These are phyloP conservation scores for Stomatorhinus walkeri DNA, from an alignment of 2,797 vertebrate genomes.

Conservation along the genomic window DNA sequence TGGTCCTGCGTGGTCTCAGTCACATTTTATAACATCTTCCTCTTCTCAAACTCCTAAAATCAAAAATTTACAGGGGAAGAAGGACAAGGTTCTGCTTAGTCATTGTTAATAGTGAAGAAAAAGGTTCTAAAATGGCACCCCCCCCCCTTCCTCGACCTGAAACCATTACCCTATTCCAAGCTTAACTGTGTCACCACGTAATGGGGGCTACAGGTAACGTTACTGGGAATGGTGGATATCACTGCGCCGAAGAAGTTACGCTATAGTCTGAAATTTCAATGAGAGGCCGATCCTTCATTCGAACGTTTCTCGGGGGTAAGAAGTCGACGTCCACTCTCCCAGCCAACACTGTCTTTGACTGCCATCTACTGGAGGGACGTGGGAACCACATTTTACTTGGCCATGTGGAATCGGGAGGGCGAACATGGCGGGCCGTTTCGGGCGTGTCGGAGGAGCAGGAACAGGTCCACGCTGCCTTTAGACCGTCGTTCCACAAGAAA, in stretches of 20 bases:
- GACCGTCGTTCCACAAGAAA: neutral
- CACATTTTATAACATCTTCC: constrained; percentile 81
- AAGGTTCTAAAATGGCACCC: neutral
- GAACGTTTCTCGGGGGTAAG: constrained; percentile 58
- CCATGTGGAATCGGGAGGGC: neutral
- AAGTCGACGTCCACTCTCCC: constrained; percentile 39
- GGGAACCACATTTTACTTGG: neutral
- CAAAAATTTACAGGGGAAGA: constrained; percentile 34
- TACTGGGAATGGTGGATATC: neutral
- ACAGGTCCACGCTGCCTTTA: neutral
- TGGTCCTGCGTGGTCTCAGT: constrained; percentile 31
- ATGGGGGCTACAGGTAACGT: neutral
- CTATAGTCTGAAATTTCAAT: neutral
- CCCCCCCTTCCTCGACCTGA: neutral
- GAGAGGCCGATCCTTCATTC: constrained; percentile 50
- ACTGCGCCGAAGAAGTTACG: neutral
- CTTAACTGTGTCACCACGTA: neutral
- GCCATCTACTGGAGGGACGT: constrained; percentile 55
- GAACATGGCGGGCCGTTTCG: neutral
- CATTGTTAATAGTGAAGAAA: constrained; percentile 28
- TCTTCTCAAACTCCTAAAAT: constrained; percentile 93
- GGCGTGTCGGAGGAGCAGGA: neutral
- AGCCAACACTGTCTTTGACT: constrained; percentile 47
- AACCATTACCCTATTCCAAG: neutral
- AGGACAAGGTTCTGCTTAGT: constrained; percentile 41